phyloP scores from a whole-genome alignment of 2,797 vertebrate genomes.

The Cheracebus regulus region DNA sequence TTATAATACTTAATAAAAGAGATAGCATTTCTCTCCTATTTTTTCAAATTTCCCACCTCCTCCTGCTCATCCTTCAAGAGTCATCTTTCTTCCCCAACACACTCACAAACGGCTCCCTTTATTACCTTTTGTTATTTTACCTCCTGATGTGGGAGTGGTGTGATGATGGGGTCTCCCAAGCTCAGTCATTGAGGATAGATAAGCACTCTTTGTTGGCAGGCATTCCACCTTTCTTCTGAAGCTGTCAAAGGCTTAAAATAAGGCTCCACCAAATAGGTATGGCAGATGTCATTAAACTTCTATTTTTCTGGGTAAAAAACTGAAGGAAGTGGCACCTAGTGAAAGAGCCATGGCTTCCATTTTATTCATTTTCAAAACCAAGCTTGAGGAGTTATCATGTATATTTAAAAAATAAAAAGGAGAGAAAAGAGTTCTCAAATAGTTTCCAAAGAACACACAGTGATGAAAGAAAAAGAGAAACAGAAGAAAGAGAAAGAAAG shows the following conservation, averaged over 20 bases:
- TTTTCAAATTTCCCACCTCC: neutral
- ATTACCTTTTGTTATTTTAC: neutral
- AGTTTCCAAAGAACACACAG: neutral
- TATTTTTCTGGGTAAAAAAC: neutral
- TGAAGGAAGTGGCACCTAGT: neutral
- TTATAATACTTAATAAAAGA: constrained; percentile 22
- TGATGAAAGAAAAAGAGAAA: neutral
- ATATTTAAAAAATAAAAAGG: neutral
- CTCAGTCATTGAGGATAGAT: neutral
- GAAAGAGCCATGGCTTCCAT: neutral
- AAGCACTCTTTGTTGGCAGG: neutral
- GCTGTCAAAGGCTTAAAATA: neutral
- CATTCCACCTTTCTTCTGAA: neutral
- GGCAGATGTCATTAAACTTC: neutral
- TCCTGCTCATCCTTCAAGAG: neutral
- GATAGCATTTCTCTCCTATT: neutral
- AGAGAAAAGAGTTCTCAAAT: neutral
- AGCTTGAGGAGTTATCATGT: neutral
- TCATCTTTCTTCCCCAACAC: neutral
- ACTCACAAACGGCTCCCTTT: neutral
- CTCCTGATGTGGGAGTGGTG: neutral
- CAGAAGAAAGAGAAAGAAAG: neutral
- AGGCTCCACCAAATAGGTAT: neutral
- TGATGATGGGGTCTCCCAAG: neutral
- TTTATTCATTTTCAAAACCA: constrained; percentile 44